Evolutionary conservation across 2,888 invertebrate species (phyloP).

Genomic region (Melinaea menophilus): DNA sequence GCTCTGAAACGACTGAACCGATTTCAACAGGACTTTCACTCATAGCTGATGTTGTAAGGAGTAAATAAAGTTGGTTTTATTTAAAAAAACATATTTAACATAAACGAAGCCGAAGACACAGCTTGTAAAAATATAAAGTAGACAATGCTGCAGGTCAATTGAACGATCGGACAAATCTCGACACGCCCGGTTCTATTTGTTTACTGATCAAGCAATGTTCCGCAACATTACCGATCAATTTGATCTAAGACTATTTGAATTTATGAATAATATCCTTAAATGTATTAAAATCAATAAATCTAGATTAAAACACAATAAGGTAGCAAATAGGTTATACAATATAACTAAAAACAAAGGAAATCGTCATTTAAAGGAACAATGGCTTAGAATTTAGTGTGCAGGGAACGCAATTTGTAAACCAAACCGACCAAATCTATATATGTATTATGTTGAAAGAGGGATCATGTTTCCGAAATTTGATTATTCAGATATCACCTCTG

Average conservation of each 20-base stretch:
- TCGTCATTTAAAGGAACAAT: too few species aligned
- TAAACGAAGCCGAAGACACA: too few species aligned
- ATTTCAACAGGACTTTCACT: too few species aligned
- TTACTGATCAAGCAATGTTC: not conserved
- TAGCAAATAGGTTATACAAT: too few species aligned
- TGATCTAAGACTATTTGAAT: not conserved
- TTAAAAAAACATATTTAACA: too few species aligned
- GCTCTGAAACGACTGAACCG: too few species aligned
- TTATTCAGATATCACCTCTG: not conserved
- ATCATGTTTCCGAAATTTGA: not conserved
- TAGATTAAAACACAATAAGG: too few species aligned
- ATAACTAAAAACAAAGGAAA: too few species aligned
- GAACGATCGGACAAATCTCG: slow-evolving; percentile 1
- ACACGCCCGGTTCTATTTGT: not conserved
- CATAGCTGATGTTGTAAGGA: too few species aligned
- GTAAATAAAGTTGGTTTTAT: too few species aligned
- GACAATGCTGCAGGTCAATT: slow-evolving; percentile 1
- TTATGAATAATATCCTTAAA: too few species aligned
- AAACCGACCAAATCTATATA: not conserved
- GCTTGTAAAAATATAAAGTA: not conserved
- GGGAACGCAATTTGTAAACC: not conserved
- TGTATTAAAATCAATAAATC: too few species aligned
- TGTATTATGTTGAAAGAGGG: not conserved
- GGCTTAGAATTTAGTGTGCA: not conserved
- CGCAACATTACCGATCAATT: not conserved